Conservation (phyloP, 2,888 invertebrate species). For the Argyra leucocephala region DNA sequence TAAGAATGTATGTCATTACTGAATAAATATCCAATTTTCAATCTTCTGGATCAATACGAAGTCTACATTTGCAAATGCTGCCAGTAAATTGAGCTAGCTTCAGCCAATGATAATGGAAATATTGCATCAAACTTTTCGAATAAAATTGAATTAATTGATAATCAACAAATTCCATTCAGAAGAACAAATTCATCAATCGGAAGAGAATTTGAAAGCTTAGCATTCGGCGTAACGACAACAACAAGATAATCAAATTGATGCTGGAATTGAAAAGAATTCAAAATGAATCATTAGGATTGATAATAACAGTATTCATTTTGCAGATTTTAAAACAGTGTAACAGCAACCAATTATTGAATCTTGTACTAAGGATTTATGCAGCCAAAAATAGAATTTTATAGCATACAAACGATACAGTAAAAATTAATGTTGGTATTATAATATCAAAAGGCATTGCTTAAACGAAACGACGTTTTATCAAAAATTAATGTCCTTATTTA, state of each 20-base stretch:
- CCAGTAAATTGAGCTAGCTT: constrained; percentile 11
- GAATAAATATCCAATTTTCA: too few species aligned
- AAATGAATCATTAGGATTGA: constrained; percentile 64
- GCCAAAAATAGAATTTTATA: constrained; percentile 96
- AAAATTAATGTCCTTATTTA: constrained; percentile 96
- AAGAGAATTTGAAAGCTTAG: constrained; percentile 90
- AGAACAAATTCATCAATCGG: constrained; percentile 91
- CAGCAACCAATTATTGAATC: constrained; percentile 89
- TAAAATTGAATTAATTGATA: constrained; percentile 54
- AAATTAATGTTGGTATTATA: constrained; percentile 81
- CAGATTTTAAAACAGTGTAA: constrained; percentile 75
- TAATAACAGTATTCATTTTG: constrained; percentile 67
- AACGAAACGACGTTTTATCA: constrained; percentile 72
- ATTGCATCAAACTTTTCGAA: constrained; percentile 30
- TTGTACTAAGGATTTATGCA: constrained; percentile 96
- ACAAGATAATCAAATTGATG: constrained; percentile 81
- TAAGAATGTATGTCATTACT: too few species aligned
- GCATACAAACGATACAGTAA: constrained; percentile 69
- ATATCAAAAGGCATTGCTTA: constrained; percentile 62
- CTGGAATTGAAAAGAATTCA: constrained; percentile 69
- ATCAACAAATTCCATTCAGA: constrained; percentile 74
- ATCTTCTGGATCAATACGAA: too few species aligned
- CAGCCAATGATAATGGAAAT: constrained; percentile 25
- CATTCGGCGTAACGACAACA: constrained; percentile 81
- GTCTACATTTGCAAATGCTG: too few species aligned